Evolutionary conservation across 2,797 vertebrate species (phyloP).

Genomic region (Lerista edwardsae): DNA sequence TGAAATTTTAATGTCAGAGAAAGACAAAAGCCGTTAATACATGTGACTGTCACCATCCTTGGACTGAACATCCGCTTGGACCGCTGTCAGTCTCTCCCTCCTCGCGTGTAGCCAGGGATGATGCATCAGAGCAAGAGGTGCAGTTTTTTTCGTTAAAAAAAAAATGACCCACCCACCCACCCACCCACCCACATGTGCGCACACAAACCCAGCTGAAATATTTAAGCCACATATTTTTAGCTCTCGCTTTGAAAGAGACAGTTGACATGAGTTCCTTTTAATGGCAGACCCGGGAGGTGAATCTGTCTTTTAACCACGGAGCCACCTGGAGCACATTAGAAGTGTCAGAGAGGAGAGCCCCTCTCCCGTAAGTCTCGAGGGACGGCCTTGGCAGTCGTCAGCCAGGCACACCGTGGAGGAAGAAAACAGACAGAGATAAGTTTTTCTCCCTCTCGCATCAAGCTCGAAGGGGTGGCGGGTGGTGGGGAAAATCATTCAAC

Average conservation of each 20-base stretch:
- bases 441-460: neutral
- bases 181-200: no score
- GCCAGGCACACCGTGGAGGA: neutral
- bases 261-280: neutral
- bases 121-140: neutral
- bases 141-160: neutral
- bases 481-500: no score
- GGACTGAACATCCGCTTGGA: neutral
- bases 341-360: no score
- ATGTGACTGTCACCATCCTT: no score
- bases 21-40: neutral
- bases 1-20: neutral
- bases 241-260: neutral
- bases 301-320: neutral
- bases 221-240: neutral
- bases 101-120: no score
- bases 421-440: no score
- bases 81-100: neutral
- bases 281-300: neutral
- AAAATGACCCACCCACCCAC: neutral
- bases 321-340: neutral
- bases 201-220: neutral
- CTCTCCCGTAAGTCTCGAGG: no score
- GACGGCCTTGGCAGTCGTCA: neutral
- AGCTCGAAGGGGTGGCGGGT: no score